Evolutionary conservation across 2,113 vertebrate genomes (phyloP).

Genomic region (Hippocampus barbouri): DNA sequence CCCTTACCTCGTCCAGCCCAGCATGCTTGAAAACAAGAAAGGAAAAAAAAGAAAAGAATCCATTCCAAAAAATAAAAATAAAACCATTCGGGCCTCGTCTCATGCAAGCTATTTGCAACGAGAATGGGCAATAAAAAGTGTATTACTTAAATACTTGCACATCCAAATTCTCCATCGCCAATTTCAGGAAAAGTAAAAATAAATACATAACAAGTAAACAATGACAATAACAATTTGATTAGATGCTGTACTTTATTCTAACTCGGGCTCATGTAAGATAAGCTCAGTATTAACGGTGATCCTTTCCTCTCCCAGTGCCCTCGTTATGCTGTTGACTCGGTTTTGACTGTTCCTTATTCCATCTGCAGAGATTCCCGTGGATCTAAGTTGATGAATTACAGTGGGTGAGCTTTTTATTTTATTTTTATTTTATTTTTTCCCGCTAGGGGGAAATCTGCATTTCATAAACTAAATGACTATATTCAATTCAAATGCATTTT

Average conservation of each 20-base stretch:
- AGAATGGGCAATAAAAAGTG: background rate
- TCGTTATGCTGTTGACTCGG: slow-evolving; percentile 2
- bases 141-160: background rate
- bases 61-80: slow-evolving; percentile 8
- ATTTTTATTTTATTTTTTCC: background rate
- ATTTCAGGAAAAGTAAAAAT: background rate
- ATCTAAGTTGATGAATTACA: background rate
- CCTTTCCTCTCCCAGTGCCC: background rate
- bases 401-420: background rate
- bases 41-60: background rate
- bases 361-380: slow-evolving; percentile 29
- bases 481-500: background rate
- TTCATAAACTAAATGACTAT: background rate
- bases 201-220: background rate
- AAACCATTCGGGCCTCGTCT: background rate
- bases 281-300: background rate
- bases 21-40: slow-evolving; percentile 10
- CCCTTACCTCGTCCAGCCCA: background rate
- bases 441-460: background rate
- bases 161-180: background rate
- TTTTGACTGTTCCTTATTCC: slow-evolving; percentile 16
- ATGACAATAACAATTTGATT: background rate
- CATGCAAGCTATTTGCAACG: background rate
- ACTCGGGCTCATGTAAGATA: background rate
- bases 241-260: background rate